Percentiles rank a stretch among this genome's conserved stretches.
Evolutionary conservation across 2,888 invertebrate genomes (phyloP).

Genomic region (Trissonchulus latispiculum): DNA sequence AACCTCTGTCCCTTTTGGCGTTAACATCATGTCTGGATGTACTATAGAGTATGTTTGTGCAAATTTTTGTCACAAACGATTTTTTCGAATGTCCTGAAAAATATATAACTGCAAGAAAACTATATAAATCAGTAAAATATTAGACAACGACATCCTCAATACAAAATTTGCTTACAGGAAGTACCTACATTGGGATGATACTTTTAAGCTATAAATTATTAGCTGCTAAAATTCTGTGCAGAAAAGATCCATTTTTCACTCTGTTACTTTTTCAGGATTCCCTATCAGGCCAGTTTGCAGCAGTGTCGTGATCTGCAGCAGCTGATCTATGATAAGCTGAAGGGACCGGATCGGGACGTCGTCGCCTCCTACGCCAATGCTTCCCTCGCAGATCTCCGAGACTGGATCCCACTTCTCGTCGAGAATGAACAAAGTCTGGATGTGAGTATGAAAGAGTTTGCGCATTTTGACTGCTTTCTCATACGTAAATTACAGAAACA

Average conservation of each 20-base stretch:
- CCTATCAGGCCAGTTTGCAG: background rate
- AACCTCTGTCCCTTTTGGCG: constrained; percentile 39
- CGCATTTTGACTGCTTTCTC: too few species aligned
- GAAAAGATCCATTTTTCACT: too few species aligned
- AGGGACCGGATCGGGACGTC: constrained; percentile 1
- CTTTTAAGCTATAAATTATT: too few species aligned
- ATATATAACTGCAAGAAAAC: too few species aligned
- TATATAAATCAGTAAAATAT: too few species aligned
- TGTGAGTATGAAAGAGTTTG: too few species aligned
- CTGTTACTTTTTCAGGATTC: background rate
- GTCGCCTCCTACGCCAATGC: constrained; percentile 45
- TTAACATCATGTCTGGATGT: constrained; percentile 44
- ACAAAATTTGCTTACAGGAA: too few species aligned
- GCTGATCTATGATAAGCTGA: background rate
- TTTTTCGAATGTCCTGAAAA: too few species aligned
- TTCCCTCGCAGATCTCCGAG: constrained; percentile 34
- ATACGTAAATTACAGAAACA: too few species aligned
- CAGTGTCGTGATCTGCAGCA: background rate
- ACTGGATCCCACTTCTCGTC: constrained; percentile 41
- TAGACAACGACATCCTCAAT: too few species aligned
- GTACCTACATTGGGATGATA: too few species aligned
- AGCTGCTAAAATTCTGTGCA: too few species aligned
- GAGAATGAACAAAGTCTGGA: constrained; percentile 14
- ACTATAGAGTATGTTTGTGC: constrained; percentile 37
- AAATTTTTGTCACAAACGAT: background rate